phyloP scores from a whole-genome alignment of 2,113 vertebrate genomes.

The Gymnogyps californianus region DNA sequence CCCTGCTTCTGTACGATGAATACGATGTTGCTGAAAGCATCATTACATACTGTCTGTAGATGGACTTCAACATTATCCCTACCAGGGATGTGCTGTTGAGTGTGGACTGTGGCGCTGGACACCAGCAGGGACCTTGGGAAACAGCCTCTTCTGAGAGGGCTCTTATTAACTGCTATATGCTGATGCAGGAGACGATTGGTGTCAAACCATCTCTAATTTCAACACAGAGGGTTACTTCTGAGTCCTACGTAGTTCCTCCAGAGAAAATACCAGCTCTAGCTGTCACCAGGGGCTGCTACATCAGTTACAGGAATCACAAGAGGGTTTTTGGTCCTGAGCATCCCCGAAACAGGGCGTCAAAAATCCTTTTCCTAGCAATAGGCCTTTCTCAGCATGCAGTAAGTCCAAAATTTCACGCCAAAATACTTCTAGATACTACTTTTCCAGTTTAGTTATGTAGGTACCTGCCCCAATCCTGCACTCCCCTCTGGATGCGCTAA shows the following conservation, averaged over 20 bases:
- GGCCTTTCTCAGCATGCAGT: neutral
- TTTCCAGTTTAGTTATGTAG: neutral
- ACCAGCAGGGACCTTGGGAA: neutral
- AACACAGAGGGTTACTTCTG: neutral
- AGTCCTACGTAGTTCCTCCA: neutral
- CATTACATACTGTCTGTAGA: rapidly evolving
- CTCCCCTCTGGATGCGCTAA: neutral
- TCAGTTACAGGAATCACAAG: neutral
- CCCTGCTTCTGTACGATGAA: neutral
- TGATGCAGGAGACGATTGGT: neutral
- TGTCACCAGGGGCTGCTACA: neutral
- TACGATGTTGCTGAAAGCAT: rapidly evolving
- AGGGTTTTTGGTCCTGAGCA: neutral
- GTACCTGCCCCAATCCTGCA: neutral
- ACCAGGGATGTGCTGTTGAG: neutral
- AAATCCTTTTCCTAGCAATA: neutral
- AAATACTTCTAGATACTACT: neutral
- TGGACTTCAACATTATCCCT: rapidly evolving
- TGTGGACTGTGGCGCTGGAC: rapidly evolving
- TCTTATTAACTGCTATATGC: rapidly evolving
- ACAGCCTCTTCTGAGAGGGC: neutral
- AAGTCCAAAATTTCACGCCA: neutral
- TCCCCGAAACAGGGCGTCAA: neutral
- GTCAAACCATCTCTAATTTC: neutral
- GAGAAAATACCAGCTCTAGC: neutral